Base-by-base conservation (phyloP, 1,140 invertebrate genomes). In the Pemphigus obesinymphae region DNA sequence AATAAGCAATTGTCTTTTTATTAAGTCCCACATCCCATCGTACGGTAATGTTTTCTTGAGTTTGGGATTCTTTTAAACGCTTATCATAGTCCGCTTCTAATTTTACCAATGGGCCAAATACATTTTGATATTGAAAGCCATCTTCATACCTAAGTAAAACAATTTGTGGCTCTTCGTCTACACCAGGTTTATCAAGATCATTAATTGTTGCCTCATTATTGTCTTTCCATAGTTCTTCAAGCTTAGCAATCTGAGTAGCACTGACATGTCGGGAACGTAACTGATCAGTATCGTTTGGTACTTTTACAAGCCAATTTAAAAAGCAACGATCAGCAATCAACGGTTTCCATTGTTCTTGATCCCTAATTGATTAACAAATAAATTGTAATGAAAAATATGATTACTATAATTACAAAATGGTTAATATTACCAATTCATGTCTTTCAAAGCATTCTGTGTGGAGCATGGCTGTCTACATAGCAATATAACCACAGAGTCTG, bases 41-140 rank as follows among this genome's bases (percentile, higher is more conserved):
- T 0, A 99, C 97, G 86, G 98, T 95, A 84, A 99, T 97, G 84
- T 98, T 98, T 85, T 99, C 97, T 87, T 99, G 97, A 0, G 97
- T 99, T 86, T 99, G 97, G 0, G 96, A 97, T 87, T 99, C 98
- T 87, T 99, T 99, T 48, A 99, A 87, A 82, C 97, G 93, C 86
- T 97, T 97, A 87, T 99, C 98, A 87, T 99, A 99, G 85, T 99
- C 97, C 0, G 98, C 97, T 89, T 99, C 98, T 50, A 99, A 88
- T 86, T 98, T 97, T 0, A 99, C 96, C 4, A 99, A 87, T 0
- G 98, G 97, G 0, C 96, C 96, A 90, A 99, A 99, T 58, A 99
- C 97, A 86, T 98, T 98, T 87, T 98, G 96, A 87, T 99, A 99
- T 86, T 99, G 97, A 87, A 98, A 99, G 10, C 97, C 97, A 90